Conservation (phyloP, 64 coral and sea anemone species). For the Anthopleura sola region DNA sequence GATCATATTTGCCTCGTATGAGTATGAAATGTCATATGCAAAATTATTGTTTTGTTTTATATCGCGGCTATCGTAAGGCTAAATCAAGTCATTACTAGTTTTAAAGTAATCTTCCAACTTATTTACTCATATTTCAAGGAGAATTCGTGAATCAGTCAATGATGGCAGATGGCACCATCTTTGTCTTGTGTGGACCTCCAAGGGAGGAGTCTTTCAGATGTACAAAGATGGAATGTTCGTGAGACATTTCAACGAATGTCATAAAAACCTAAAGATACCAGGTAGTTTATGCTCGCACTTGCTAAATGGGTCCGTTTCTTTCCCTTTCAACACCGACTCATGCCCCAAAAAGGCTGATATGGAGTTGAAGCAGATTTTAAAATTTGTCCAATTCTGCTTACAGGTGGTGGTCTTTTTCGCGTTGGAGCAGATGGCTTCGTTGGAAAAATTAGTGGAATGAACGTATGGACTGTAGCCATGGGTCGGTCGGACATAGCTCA, state of each 20-base stretch:
- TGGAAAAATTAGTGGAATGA: background rate
- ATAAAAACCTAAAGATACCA: background rate
- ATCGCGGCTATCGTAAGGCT: no score
- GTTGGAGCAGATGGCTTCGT: background rate
- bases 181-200: constrained; percentile 2
- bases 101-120: no score
- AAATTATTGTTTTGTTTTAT: no score
- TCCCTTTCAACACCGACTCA: no score
- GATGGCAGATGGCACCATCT: constrained; percentile 13
- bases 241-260: background rate
- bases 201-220: constrained; percentile 1
- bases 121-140: background rate
- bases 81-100: no score
- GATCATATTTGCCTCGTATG: no score
- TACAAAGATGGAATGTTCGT: background rate
- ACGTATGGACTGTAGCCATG: background rate
- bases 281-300: background rate
- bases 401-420: background rate
- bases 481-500: background rate
- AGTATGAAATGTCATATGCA: no score
- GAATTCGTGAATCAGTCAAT: background rate
- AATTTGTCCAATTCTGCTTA: background rate
- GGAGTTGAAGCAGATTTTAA: background rate
- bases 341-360: no score
- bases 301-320: no score